Base-by-base conservation (phyloP, 2,113 vertebrate species). In the Nematolebias whitei region DNA sequence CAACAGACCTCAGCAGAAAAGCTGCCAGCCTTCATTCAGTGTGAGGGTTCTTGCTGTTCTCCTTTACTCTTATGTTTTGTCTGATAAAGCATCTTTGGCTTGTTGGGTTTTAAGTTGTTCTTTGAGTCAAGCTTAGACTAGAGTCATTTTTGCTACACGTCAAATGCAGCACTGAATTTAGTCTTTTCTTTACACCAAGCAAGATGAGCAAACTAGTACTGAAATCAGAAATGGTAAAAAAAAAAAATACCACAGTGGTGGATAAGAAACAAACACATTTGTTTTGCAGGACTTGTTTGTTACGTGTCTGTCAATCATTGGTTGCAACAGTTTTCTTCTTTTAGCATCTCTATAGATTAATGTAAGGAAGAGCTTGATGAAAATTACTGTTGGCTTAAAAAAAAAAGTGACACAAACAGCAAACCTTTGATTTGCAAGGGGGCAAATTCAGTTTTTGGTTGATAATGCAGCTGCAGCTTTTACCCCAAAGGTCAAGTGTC, bases 1-100 rank as follows among this genome's bases (percentile, higher is more conserved):
- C n/a, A n/a, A n/a, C n/a, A n/a, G n/a, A n/a, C n/a, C n/a, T n/a
- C n/a, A n/a, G n/a, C n/a, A n/a, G n/a, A n/a, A n/a, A n/a, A n/a
- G n/a, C n/a, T n/a, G n/a, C n/a, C n/a, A n/a, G n/a, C n/a, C n/a
- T n/a, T n/a, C n/a, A n/a, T n/a, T n/a, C n/a, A n/a, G n/a, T n/a
- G n/a, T n/a, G n/a, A n/a, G n/a, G n/a, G n/a, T n/a, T n/a, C n/a
- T n/a, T n/a, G n/a, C n/a, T n/a, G n/a, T n/a, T n/a, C n/a, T n/a
- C n/a, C 26, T 3, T 22, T n/a, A 45, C 51, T 63, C 65, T 64
- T 51, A 70, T 74, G 76, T 78, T 63, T 68, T 20, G 73, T 39
- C 71, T 49, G 80, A 56, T 80, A 63, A 63, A 52, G 40, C 50
- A 49, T 79, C 29, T 51, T 71, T 58, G 32, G 59, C 60, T 78